These are phyloP conservation scores for Sisyra terminalis DNA, from an alignment of 2,888 invertebrate species.

Conservation along the genomic window DNA sequence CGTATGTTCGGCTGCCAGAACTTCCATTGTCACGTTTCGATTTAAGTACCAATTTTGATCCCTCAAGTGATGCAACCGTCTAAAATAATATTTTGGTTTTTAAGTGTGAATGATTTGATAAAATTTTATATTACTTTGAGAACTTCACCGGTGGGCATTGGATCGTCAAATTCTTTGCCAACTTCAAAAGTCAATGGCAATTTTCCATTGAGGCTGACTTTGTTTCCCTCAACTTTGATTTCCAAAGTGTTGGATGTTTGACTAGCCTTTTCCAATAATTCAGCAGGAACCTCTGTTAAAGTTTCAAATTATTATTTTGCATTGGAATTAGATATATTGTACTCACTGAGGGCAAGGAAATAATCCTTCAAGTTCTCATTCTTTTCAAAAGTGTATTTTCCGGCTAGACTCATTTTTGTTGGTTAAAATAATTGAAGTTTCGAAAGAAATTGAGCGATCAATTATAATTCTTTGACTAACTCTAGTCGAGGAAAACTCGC, in stretches of 20 bases:
- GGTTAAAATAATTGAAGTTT: too few relatives aligned
- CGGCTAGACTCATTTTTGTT: slow-evolving; percentile 35
- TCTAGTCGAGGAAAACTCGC: too few relatives aligned
- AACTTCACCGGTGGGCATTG: slow-evolving; percentile 39
- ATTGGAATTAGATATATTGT: too few relatives aligned
- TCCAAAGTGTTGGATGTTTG: slow-evolving; percentile 1
- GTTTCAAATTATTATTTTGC: background rate
- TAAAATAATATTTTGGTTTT: slow-evolving; percentile 20
- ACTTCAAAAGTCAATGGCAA: slow-evolving; percentile 30
- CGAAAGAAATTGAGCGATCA: too few relatives aligned
- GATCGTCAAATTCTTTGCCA: slow-evolving; percentile 45
- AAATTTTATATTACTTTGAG: slow-evolving; percentile 23
- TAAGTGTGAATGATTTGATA: too few relatives aligned
- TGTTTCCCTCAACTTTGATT: slow-evolving; percentile 4
- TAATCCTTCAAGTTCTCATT: slow-evolving; percentile 50
- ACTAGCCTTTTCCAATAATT: background rate
- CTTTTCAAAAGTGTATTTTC: slow-evolving; percentile 44
- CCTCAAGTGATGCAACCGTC: slow-evolving; percentile 36
- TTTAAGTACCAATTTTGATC: slow-evolving; percentile 29
- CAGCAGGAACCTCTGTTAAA: background rate
- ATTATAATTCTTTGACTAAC: too few relatives aligned
- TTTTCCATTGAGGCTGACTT: background rate
- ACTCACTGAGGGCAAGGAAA: slow-evolving; percentile 39
- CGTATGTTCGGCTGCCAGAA: slow-evolving; percentile 23
- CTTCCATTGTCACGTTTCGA: slow-evolving; percentile 23